Evolutionary conservation across 2,113 vertebrate species (phyloP).

Genomic region (Festucalex cinctus): DNA sequence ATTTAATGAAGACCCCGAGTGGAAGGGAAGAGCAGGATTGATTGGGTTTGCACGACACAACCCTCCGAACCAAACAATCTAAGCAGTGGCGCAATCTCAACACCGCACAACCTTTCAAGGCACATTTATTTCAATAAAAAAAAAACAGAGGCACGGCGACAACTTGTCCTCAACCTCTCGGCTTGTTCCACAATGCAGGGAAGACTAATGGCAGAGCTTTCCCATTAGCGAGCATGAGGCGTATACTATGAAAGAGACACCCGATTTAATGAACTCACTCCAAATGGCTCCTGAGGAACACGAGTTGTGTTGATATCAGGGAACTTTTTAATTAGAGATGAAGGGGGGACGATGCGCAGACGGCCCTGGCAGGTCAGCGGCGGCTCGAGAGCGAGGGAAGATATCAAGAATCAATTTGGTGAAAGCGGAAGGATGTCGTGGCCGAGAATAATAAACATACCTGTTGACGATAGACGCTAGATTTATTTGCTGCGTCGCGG

Average conservation of each 20-base stretch:
- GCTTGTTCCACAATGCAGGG: neutral
- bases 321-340: constrained; percentile 55
- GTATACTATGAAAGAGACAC: constrained; percentile 41
- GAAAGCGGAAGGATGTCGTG: neutral
- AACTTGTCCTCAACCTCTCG: constrained; percentile 1
- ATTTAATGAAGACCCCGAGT: constrained; percentile 32
- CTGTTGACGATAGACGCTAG: neutral
- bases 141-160: neutral
- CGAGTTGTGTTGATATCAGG: constrained; percentile 34
- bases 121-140: neutral
- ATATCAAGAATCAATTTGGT: constrained; percentile 35
- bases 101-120: constrained; percentile 25
- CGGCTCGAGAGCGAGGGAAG: constrained; percentile 16
- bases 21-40: constrained; percentile 22
- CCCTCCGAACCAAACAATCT: constrained; percentile 17
- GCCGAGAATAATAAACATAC: constrained; percentile 10
- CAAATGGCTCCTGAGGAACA: constrained; percentile 37
- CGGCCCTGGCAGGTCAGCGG: constrained; percentile 1
- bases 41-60: constrained; percentile 34
- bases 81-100: neutral
- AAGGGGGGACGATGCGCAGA: constrained; percentile 5
- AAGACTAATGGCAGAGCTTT: constrained; percentile 30
- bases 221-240: constrained; percentile 35
- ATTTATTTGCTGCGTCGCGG: neutral
- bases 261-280: constrained; percentile 47